A percentile compares a stretch with the other conserved stretches of the same genome.
Conservation (phyloP, 2,888 invertebrate species). For the Synanthedon tipuliformis region DNA sequence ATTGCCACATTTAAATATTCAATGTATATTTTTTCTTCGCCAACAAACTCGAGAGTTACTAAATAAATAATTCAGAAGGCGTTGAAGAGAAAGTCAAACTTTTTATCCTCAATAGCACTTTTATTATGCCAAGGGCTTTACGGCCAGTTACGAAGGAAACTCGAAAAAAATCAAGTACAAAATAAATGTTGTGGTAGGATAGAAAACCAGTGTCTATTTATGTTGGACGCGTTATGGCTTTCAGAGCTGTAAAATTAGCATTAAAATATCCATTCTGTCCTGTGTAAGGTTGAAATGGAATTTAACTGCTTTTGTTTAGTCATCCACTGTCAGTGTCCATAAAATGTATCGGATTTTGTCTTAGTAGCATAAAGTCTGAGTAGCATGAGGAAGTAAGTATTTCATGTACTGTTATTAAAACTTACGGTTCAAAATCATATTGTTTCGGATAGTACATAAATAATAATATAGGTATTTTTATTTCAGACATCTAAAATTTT, state of each 20-base stretch:
- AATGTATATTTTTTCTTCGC: constrained; percentile 16
- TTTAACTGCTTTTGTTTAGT: background rate
- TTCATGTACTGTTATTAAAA: too few species aligned
- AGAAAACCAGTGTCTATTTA: background rate
- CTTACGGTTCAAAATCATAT: too few species aligned
- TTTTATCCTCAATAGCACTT: constrained; percentile 30
- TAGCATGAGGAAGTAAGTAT: too few species aligned
- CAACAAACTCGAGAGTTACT: constrained; percentile 32
- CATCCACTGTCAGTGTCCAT: background rate
- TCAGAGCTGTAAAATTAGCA: constrained; percentile 6
- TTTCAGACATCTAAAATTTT: too few species aligned
- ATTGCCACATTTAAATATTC: constrained; percentile 22
- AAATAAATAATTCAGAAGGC: constrained; percentile 48
- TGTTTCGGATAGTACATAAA: too few species aligned
- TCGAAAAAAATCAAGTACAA: constrained; percentile 8
- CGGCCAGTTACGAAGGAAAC: constrained; percentile 17
- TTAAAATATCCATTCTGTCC: constrained; percentile 2
- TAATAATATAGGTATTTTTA: too few species aligned
- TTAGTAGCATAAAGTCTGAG: too few species aligned
- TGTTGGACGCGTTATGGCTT: constrained; percentile 8
- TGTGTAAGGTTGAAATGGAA: constrained; percentile 1
- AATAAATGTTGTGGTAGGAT: constrained; percentile 4
- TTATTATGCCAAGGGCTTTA: constrained; percentile 32
- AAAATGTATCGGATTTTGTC: too few species aligned
- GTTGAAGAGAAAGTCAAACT: constrained; percentile 32